Conservation (phyloP, 2,888 invertebrate species). For the Stenichneumon culpator region DNA sequence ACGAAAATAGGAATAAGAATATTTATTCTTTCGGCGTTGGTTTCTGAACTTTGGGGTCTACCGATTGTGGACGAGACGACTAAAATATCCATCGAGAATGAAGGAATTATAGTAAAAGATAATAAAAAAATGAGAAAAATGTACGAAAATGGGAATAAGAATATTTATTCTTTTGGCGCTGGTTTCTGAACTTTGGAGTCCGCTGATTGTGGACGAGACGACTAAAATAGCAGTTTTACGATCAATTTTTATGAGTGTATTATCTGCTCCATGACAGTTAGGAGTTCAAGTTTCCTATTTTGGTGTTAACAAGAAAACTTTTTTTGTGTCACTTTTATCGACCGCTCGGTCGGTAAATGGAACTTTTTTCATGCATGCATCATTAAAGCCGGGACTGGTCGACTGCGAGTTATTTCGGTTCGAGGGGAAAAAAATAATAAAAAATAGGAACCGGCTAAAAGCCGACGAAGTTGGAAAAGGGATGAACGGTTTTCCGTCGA, state of each 20-base stretch:
- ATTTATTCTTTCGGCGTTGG: neutral
- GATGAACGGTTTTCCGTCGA: neutral
- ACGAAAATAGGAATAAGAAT: neutral
- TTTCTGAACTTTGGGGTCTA: neutral
- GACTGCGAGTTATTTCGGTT: neutral
- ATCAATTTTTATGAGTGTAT: too few relatives aligned
- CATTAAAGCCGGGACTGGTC: neutral
- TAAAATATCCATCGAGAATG: slow-evolving; percentile 36
- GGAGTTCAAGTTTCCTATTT: neutral
- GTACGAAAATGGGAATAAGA: neutral
- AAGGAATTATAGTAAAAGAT: neutral
- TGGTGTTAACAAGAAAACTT: neutral
- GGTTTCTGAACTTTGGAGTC: neutral
- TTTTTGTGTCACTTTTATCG: neutral
- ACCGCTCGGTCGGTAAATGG: neutral
- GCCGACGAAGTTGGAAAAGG: neutral
- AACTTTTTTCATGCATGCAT: neutral
- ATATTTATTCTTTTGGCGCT: neutral
- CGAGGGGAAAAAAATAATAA: neutral
- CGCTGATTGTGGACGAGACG: neutral
- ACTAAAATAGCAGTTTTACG: neutral
- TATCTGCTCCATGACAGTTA: neutral
- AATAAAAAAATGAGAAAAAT: neutral
- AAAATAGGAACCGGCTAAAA: neutral
- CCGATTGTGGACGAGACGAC: too few relatives aligned